phyloP scores from a whole-genome alignment of 2,888 invertebrate genomes.

The Pyrrhosoma nymphula region DNA sequence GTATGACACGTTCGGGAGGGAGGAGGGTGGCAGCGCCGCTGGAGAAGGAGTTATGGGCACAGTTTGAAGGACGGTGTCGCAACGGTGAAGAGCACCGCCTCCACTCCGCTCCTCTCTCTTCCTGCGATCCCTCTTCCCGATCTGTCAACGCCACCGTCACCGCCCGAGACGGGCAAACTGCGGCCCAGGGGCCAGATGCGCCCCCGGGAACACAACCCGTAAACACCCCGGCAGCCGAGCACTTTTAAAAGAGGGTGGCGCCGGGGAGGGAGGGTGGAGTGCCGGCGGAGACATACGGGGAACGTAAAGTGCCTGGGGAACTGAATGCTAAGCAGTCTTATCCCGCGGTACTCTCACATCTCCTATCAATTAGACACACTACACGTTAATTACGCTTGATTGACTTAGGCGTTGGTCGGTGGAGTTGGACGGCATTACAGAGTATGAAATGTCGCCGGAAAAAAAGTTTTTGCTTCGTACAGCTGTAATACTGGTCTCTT shows the following conservation, averaged over 20 bases:
- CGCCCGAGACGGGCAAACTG: slow-evolving; percentile 7
- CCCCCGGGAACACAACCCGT: neutral
- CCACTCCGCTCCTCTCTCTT: neutral
- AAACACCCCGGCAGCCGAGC: neutral
- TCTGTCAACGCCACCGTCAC: slow-evolving; percentile 13
- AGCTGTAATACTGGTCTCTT: too few species aligned
- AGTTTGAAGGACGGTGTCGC: slow-evolving; percentile 25
- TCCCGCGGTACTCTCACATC: too few species aligned
- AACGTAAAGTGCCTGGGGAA: neutral
- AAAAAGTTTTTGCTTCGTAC: too few species aligned
- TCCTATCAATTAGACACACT: too few species aligned
- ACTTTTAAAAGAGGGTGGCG: neutral
- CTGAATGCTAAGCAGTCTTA: too few species aligned
- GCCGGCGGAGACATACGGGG: neutral
- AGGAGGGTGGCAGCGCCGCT: neutral
- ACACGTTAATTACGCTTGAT: too few species aligned
- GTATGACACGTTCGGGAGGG: slow-evolving; percentile 13
- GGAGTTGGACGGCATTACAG: too few species aligned
- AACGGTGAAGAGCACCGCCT: neutral
- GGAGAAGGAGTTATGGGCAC: neutral
- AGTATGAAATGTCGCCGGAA: too few species aligned
- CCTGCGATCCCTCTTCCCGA: neutral
- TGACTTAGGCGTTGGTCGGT: too few species aligned
- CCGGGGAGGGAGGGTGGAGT: neutral
- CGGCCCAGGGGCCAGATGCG: slow-evolving; percentile 29